Conservation (phyloP, 2,797 vertebrate genomes). For the Hyperoplus immaculatus region DNA sequence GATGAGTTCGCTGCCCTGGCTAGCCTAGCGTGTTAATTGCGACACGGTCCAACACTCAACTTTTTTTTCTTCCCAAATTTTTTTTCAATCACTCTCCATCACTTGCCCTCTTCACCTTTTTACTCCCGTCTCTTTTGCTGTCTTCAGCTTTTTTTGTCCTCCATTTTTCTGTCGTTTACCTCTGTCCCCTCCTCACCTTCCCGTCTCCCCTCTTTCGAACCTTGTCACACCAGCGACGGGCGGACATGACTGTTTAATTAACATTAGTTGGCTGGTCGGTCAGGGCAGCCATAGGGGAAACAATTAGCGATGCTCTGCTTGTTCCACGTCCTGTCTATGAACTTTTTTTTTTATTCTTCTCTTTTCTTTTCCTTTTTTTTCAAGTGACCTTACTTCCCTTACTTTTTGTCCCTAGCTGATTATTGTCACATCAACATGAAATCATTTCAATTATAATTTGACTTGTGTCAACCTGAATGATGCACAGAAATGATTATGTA, state of each 20-base stretch:
- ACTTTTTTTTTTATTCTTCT: slow-evolving; percentile 7
- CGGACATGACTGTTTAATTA: slow-evolving; percentile 78
- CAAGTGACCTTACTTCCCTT: slow-evolving; percentile 12
- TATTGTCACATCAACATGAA: background rate
- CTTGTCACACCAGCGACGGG: slow-evolving; percentile 51
- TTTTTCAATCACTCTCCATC: background rate
- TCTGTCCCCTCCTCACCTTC: slow-evolving; percentile 28
- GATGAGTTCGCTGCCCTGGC: slow-evolving; percentile 76
- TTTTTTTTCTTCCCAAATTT: slow-evolving; percentile 1
- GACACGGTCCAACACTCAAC: slow-evolving; percentile 80
- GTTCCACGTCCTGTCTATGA: slow-evolving; percentile 18
- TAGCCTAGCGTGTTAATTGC: slow-evolving; percentile 80
- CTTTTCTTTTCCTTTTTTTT: background rate
- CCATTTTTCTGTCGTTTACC: background rate
- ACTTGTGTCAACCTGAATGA: background rate
- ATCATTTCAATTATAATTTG: background rate
- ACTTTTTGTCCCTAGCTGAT: slow-evolving; percentile 1
- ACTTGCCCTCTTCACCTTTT: slow-evolving; percentile 28
- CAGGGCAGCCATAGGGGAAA: slow-evolving; percentile 47
- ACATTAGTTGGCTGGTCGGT: slow-evolving; percentile 55
- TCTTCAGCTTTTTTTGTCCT: background rate
- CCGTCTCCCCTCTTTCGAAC: slow-evolving; percentile 29
- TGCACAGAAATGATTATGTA: background rate
- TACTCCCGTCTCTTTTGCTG: background rate
- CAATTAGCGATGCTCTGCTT: slow-evolving; percentile 49